Conservation (phyloP, 2,888 invertebrate species). For the Melanostoma mellinum region DNA sequence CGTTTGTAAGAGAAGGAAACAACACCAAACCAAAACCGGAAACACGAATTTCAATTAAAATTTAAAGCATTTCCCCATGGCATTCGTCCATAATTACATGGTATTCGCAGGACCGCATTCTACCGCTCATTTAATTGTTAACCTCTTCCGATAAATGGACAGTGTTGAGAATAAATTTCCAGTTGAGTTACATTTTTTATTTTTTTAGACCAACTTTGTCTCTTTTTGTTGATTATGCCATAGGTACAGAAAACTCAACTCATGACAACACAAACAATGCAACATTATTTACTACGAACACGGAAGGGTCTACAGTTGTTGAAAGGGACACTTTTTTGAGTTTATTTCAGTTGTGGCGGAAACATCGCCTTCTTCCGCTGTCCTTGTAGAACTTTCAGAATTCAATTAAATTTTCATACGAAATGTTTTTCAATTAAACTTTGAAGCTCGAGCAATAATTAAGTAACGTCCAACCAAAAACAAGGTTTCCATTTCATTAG, state of each 20-base stretch:
- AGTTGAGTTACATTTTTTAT: not conserved
- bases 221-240: too few relatives aligned
- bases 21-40: conserved; percentile 30
- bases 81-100: conserved; percentile 62
- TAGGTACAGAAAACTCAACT: too few relatives aligned
- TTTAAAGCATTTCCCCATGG: conserved; percentile 50
- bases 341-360: not conserved
- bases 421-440: conserved; percentile 62
- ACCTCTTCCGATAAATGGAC: conserved; percentile 39
- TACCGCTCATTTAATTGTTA: conserved; percentile 13
- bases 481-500: not conserved
- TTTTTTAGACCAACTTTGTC: not conserved
- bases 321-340: conserved; percentile 41
- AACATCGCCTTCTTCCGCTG: conserved; percentile 19
- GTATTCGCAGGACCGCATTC: conserved; percentile 28
- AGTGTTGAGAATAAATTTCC: conserved; percentile 19
- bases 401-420: conserved; percentile 60
- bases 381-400: conserved; percentile 39
- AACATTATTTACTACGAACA: not conserved
- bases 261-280: too few relatives aligned
- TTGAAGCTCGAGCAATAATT: conserved; percentile 66
- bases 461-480: conserved; percentile 43
- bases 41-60: conserved; percentile 61
- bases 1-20: not conserved
- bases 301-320: not conserved